These are phyloP conservation scores for Poecile atricapillus DNA, from an alignment of 2,113 vertebrate genomes.

Conservation along the genomic window DNA sequence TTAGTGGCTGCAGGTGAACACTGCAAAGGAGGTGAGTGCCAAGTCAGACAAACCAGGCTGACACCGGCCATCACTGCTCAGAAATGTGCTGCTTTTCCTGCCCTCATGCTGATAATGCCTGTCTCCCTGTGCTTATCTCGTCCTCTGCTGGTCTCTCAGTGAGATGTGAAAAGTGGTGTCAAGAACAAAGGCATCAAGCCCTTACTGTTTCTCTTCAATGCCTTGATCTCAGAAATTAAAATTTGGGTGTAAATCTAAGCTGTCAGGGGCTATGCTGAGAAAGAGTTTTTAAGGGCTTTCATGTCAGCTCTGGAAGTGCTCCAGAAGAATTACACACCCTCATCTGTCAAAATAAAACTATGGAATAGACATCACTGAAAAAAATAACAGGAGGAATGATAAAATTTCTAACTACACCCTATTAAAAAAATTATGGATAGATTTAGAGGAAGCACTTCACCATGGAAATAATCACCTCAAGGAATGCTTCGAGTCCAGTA, in stretches of 20 bases:
- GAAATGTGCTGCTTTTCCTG: neutral
- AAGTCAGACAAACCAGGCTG: neutral
- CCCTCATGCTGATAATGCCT: neutral
- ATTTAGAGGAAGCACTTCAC: neutral
- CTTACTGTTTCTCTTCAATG: neutral
- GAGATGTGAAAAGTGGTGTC: neutral
- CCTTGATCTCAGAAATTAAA: neutral
- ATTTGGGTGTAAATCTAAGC: neutral
- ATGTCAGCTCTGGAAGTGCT: neutral
- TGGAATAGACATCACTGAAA: neutral
- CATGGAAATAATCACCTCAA: neutral
- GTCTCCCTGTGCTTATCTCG: neutral
- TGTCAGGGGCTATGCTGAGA: neutral
- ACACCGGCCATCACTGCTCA: neutral
- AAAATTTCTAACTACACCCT: neutral
- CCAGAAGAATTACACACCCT: neutral
- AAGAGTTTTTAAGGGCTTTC: neutral
- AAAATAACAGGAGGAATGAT: neutral
- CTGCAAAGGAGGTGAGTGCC: neutral
- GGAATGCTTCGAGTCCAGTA: neutral
- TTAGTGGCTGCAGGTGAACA: neutral
- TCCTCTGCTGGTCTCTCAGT: neutral
- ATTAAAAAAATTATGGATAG: neutral
- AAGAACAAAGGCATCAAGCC: neutral
- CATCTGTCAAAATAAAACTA: neutral